Conservation (phyloP, 1,140 invertebrate species). For the Bicyclus anynana region DNA sequence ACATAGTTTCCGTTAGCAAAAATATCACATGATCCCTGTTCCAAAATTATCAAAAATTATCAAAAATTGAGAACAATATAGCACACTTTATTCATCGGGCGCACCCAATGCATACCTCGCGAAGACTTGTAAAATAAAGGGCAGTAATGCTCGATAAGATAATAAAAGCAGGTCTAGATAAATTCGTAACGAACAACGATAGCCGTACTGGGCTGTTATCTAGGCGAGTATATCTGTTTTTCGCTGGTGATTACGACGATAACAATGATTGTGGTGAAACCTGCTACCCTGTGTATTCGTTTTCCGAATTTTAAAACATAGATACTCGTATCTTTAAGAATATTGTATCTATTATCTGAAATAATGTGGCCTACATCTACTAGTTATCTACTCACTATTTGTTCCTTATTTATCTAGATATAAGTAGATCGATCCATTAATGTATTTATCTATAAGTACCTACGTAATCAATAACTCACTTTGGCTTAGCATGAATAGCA, state of each 20-base stretch:
- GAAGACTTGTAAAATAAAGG: constrained; percentile 60
- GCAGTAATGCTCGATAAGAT: constrained; percentile 66
- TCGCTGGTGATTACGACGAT: constrained; percentile 60
- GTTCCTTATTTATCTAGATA: no score
- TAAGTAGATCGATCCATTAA: no score
- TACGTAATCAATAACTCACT: no score
- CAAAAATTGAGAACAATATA: neutral
- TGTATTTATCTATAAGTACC: no score
- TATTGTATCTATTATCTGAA: neutral
- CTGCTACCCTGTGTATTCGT: neutral
- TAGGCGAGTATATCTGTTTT: constrained; percentile 50
- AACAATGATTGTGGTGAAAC: constrained; percentile 47
- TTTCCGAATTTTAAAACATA: neutral
- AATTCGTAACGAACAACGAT: constrained; percentile 63
- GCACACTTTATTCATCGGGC: constrained; percentile 25
- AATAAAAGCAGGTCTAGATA: constrained; percentile 75
- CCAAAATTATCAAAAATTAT: neutral
- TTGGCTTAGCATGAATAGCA: no score
- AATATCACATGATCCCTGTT: constrained; percentile 6
- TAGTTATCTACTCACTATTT: no score
- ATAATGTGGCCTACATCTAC: no score
- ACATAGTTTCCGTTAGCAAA: neutral
- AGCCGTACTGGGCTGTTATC: constrained; percentile 46
- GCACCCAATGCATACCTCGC: constrained; percentile 40
- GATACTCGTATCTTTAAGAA: neutral